Conservation (phyloP, 2,888 invertebrate species). For the Troides oblongomaculatus region DNA sequence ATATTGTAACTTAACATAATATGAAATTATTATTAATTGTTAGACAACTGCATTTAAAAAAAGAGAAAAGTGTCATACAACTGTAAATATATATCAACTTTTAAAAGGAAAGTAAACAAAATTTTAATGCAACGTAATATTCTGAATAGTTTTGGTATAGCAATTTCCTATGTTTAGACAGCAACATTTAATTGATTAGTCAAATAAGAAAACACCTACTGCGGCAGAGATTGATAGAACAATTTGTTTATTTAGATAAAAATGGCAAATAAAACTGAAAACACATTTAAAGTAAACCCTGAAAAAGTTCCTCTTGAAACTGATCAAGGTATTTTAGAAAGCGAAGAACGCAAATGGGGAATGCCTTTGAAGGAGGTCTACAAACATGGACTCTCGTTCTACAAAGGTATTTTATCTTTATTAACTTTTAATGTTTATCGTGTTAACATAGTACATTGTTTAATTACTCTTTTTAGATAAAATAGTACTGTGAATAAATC, state of each 20-base stretch:
- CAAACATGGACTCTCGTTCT: conserved; percentile 93
- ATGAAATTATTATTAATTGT: no score
- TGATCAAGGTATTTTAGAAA: conserved; percentile 72
- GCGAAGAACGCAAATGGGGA: conserved; percentile 82
- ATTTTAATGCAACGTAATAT: no score
- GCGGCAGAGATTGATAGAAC: conserved; percentile 14
- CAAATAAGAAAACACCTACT: conserved; percentile 22
- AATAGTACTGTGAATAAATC: background rate
- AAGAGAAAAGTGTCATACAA: no score
- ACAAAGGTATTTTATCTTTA: conserved; percentile 86
- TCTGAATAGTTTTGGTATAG: no score
- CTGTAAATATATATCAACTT: no score
- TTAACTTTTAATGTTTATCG: conserved; percentile 1
- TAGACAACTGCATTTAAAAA: no score
- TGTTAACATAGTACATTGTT: background rate
- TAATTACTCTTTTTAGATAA: background rate
- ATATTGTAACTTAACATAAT: no score
- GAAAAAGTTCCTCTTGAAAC: conserved; percentile 71
- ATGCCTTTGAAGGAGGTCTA: conserved; percentile 89
- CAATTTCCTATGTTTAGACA: background rate
- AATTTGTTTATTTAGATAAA: conserved; percentile 9
- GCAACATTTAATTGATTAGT: conserved; percentile 22
- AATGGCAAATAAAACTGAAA: conserved; percentile 59
- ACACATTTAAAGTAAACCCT: conserved; percentile 56
- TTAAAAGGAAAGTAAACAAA: no score